Conservation (phyloP, 1,140 invertebrate genomes). For the Euura saliciscinereae region DNA sequence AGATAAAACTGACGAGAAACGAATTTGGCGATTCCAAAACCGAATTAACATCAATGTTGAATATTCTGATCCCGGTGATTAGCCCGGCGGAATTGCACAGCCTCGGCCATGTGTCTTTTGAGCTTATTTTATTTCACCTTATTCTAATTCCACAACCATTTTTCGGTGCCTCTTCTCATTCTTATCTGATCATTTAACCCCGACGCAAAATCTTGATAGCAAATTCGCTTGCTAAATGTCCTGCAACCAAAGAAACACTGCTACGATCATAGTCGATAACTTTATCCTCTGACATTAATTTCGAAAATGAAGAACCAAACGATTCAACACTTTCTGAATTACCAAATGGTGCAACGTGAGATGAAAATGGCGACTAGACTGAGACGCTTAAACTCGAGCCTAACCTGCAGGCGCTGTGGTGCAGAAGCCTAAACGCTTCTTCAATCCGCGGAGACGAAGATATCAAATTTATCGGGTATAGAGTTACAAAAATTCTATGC, state of each 20-base stretch:
- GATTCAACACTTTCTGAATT: no score
- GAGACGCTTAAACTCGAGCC: constrained; percentile 9
- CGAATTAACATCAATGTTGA: constrained; percentile 39
- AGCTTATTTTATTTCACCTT: constrained; percentile 1
- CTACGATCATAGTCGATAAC: constrained; percentile 28
- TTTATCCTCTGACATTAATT: constrained; percentile 16
- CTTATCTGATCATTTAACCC: constrained; percentile 40
- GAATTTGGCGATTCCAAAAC: neutral
- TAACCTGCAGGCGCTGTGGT: neutral
- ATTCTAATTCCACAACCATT: constrained; percentile 9
- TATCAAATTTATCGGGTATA: constrained; percentile 56
- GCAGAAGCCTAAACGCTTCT: neutral
- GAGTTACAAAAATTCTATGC: constrained; percentile 35
- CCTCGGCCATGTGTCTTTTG: neutral
- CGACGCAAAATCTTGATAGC: constrained; percentile 40
- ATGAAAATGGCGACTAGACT: constrained; percentile 40
- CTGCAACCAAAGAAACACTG: constrained; percentile 37
- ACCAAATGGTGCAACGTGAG: constrained; percentile 28
- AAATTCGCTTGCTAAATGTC: constrained; percentile 33
- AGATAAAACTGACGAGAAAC: neutral
- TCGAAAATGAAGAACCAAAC: no score
- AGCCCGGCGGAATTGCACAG: neutral
- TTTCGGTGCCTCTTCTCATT: constrained; percentile 19
- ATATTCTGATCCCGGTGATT: constrained; percentile 22
- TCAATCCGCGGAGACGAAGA: constrained; percentile 41